Conservation (phyloP, 2,888 invertebrate species). For the Cosmia pyralina region DNA sequence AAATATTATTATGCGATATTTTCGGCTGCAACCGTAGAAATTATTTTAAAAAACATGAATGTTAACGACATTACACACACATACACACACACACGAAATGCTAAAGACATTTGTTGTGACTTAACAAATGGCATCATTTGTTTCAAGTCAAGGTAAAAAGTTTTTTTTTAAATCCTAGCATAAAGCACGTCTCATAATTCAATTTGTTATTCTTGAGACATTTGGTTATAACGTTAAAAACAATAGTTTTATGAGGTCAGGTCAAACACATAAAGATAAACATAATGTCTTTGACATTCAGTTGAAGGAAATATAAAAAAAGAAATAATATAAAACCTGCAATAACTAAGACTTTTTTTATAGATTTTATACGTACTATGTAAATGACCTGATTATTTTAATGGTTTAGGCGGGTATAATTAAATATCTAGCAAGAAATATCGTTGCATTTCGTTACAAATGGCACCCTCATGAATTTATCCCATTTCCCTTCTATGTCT, state of each 20-base stretch:
- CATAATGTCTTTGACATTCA: constrained; percentile 28
- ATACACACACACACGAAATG: neutral
- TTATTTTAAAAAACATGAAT: neutral
- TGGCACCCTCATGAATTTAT: neutral
- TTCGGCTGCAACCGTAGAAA: neutral
- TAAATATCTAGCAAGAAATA: neutral
- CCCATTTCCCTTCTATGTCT: neutral
- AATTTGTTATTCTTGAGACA: constrained; percentile 4
- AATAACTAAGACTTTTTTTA: neutral
- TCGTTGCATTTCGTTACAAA: neutral
- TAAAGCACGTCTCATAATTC: neutral
- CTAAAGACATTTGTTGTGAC: constrained; percentile 7
- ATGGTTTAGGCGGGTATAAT: neutral
- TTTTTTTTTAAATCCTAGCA: neutral
- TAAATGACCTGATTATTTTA: neutral
- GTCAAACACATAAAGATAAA: constrained; percentile 16
- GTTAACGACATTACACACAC: neutral
- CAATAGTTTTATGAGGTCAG: constrained; percentile 31
- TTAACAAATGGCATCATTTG: neutral
- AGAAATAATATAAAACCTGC: constrained; percentile 8
- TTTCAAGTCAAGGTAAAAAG: constrained; percentile 16
- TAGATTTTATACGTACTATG: neutral
- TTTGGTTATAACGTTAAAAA: constrained; percentile 22
- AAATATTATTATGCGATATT: neutral
- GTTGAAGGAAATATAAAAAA: constrained; percentile 26